These are phyloP conservation scores for Yponomeuta evonymella DNA, from an alignment of 2,888 invertebrate genomes.

Conservation along the genomic window DNA sequence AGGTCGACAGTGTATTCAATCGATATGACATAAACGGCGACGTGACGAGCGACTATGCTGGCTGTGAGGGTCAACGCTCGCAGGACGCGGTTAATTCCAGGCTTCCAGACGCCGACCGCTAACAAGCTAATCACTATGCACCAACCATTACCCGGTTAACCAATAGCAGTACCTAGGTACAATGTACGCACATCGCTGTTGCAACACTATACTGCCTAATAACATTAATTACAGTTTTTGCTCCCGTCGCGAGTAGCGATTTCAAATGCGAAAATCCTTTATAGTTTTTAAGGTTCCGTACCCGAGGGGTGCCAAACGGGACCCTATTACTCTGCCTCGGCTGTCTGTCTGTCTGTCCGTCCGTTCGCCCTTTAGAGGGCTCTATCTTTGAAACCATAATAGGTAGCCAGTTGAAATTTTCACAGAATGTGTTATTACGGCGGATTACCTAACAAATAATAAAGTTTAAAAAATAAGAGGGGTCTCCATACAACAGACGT, in stretches of 20 bases:
- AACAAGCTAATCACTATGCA: constrained; percentile 11
- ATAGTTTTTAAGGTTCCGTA: too few species aligned
- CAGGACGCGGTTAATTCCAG: constrained; percentile 68
- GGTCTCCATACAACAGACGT: too few species aligned
- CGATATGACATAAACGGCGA: background rate
- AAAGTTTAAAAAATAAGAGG: too few species aligned
- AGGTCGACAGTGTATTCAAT: background rate
- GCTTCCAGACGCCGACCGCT: constrained; percentile 23
- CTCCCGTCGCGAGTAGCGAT: background rate
- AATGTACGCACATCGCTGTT: background rate
- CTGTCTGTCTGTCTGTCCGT: too few species aligned
- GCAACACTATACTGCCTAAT: background rate
- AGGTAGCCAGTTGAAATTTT: too few species aligned
- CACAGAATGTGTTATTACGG: too few species aligned
- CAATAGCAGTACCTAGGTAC: background rate
- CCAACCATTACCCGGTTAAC: background rate
- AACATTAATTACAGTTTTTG: background rate
- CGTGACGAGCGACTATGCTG: background rate
- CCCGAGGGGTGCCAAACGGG: too few species aligned
- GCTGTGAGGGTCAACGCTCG: constrained; percentile 44
- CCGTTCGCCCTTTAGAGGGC: too few species aligned
- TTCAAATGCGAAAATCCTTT: background rate
- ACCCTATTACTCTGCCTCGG: too few species aligned
- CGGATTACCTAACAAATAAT: too few species aligned
- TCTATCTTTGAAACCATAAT: too few species aligned